phyloP scores from a whole-genome alignment of 2,797 vertebrate species.

The Triplophysa yarkandensis region DNA sequence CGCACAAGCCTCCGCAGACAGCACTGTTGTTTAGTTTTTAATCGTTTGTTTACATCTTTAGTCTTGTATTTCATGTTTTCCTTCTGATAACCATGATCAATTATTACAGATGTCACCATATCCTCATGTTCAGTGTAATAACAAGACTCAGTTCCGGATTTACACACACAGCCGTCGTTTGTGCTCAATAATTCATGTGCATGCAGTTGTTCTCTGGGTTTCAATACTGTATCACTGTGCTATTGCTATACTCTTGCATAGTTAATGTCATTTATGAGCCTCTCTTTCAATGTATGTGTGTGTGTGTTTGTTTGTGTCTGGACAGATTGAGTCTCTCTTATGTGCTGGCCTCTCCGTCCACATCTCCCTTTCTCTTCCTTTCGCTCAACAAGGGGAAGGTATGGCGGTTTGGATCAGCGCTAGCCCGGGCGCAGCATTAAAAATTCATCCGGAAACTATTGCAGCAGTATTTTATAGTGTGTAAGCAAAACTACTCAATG shows the following conservation, averaged over 20 bases:
- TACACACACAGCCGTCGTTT: slow-evolving; percentile 24
- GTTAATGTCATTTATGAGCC: slow-evolving; percentile 71
- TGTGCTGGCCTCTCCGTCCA: slow-evolving; percentile 2
- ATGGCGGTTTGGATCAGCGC: slow-evolving; percentile 67
- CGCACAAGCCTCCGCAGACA: neutral
- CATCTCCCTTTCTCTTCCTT: slow-evolving; percentile 15
- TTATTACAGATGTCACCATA: neutral
- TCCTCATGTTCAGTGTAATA: slow-evolving; percentile 22
- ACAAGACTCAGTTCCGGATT: neutral
- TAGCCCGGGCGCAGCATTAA: slow-evolving; percentile 79
- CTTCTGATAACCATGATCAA: slow-evolving; percentile 1
- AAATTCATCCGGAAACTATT: slow-evolving; percentile 83
- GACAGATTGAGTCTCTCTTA: slow-evolving; percentile 21
- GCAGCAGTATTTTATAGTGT: slow-evolving; percentile 74
- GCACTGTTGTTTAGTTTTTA: neutral
- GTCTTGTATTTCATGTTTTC: neutral
- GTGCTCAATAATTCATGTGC: slow-evolving; percentile 60
- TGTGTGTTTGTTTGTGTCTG: neutral
- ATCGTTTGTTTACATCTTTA: neutral
- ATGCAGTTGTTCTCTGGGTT: slow-evolving; percentile 25
- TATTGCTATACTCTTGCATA: slow-evolving; percentile 66
- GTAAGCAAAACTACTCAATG: slow-evolving; percentile 65
- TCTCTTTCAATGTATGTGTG: slow-evolving; percentile 16
- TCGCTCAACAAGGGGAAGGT: slow-evolving; percentile 14
- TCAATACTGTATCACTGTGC: slow-evolving; percentile 49